These are phyloP conservation scores for Pogonocichla stellata DNA, from an alignment of 2,113 vertebrate species.

Conservation along the genomic window DNA sequence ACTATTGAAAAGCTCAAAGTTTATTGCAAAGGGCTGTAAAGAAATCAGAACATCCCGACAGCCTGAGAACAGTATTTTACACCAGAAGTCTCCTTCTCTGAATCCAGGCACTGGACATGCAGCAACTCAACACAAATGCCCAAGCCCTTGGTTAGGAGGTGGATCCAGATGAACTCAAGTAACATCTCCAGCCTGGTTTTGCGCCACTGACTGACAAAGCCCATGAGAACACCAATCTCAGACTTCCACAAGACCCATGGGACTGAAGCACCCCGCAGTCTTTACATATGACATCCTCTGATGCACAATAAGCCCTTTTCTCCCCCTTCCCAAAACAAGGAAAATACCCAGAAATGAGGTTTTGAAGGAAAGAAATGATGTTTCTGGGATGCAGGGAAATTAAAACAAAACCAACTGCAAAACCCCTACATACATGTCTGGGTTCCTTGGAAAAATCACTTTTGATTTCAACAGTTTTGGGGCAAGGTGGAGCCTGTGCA, in stretches of 20 bases:
- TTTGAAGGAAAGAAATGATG: neutral
- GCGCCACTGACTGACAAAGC: neutral
- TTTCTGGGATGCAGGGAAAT: neutral
- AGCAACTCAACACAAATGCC: neutral
- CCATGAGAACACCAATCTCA: neutral
- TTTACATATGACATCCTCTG: rapidly evolving
- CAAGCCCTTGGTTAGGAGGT: rapidly evolving
- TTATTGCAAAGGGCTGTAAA: neutral
- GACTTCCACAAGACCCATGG: rapidly evolving
- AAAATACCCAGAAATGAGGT: neutral
- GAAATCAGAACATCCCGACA: neutral
- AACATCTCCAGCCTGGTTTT: neutral
- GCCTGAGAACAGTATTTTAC: neutral
- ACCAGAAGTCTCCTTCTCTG: neutral
- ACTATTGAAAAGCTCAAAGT: neutral
- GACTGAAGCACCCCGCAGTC: neutral
- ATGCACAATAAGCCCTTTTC: neutral
- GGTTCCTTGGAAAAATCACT: neutral
- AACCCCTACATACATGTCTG: rapidly evolving
- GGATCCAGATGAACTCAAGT: neutral
- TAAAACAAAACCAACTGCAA: neutral
- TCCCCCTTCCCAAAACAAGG: neutral
- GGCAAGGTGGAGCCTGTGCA: neutral
- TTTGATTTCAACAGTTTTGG: neutral
- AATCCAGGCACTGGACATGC: neutral